Conservation (phyloP, 2,113 vertebrate species). For the Takifugu bimaculatus region DNA sequence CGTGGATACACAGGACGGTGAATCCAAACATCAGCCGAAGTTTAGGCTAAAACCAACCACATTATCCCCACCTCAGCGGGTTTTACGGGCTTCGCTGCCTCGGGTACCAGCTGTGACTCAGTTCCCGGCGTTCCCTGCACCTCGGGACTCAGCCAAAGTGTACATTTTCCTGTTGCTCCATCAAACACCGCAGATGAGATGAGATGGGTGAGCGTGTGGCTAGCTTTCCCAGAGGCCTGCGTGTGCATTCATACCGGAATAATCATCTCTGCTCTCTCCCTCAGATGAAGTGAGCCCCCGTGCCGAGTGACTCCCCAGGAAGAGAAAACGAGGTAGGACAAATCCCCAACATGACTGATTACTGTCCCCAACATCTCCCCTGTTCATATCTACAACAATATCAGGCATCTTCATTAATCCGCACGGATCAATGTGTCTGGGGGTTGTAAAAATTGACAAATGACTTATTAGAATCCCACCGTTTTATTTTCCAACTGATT, state of each 20-base stretch:
- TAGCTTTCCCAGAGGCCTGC: constrained; percentile 28
- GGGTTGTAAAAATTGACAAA: constrained; percentile 81
- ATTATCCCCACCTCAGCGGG: constrained; percentile 34
- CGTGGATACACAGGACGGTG: not conserved
- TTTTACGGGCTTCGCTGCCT: constrained; percentile 41
- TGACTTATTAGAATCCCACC: constrained; percentile 81
- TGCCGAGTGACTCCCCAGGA: constrained; percentile 70
- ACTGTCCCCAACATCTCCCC: constrained; percentile 72
- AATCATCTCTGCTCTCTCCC: constrained; percentile 55
- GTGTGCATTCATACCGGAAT: constrained; percentile 41
- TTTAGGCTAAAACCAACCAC: constrained; percentile 23
- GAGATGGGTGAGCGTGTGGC: constrained; percentile 43
- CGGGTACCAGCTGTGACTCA: constrained; percentile 17
- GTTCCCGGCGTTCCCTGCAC: constrained; percentile 22
- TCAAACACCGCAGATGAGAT: constrained; percentile 30
- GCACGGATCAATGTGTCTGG: constrained; percentile 76
- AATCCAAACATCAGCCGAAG: not conserved
- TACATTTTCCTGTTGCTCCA: constrained; percentile 25
- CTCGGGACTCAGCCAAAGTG: constrained; percentile 48
- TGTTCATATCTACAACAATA: constrained; percentile 77
- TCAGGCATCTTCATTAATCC: constrained; percentile 78
- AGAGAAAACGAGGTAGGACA: constrained; percentile 77
- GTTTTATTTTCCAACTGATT: constrained; percentile 80
- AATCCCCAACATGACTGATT: constrained; percentile 73
- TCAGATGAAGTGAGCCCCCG: constrained; percentile 76